Conservation (phyloP, 2,888 invertebrate species). For the Drosophila algonquin region DNA sequence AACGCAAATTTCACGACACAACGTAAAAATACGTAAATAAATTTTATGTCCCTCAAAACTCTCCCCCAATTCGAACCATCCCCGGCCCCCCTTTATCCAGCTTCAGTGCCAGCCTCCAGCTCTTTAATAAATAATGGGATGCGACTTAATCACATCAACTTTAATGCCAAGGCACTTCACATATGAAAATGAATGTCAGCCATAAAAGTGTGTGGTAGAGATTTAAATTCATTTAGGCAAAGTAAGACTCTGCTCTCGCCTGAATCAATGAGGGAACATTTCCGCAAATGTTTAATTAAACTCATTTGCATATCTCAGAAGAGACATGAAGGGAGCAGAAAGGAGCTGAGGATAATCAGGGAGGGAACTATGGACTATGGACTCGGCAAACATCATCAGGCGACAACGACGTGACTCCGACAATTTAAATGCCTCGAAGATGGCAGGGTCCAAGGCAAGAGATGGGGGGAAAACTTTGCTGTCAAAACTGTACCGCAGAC, state of each 20-base stretch:
- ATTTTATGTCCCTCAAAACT: conserved; percentile 56
- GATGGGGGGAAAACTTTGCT: conserved; percentile 58
- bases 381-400: conserved; percentile 64
- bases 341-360: conserved; percentile 56
- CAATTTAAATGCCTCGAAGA: conserved; percentile 60
- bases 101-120: conserved; percentile 8
- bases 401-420: conserved; percentile 57
- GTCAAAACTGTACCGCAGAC: conserved; percentile 73
- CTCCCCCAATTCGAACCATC: not conserved
- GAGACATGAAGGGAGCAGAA: not conserved
- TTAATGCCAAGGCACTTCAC: conserved; percentile 42
- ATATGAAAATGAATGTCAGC: conserved; percentile 43
- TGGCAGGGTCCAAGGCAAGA: conserved; percentile 13
- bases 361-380: conserved; percentile 47
- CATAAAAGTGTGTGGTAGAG: conserved; percentile 34
- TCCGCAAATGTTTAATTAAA: conserved; percentile 34
- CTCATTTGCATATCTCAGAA: conserved; percentile 35
- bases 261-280: not conserved
- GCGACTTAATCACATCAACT: conserved; percentile 56
- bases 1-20: conserved; percentile 77
- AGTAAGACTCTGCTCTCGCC: conserved; percentile 1
- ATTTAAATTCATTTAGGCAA: conserved; percentile 48
- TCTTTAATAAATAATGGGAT: conserved; percentile 71
- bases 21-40: conserved; percentile 79
- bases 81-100: not conserved